Base-by-base conservation (phyloP, 2,797 vertebrate genomes). In the Esox masquinongy region DNA sequence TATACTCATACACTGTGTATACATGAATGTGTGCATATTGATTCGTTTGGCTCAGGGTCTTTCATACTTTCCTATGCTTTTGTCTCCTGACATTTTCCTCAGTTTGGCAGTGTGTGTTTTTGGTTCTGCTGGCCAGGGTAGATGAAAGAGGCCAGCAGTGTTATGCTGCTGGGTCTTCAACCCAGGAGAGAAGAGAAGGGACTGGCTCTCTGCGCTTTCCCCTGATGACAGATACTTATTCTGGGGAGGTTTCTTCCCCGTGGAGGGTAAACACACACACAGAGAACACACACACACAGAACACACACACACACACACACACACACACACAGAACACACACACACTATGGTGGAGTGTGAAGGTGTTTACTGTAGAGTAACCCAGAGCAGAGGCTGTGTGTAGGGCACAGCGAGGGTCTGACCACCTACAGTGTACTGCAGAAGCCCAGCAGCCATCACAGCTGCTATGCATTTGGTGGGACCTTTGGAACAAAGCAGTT, bases 401-500 rank as follows among this genome's bases (percentile, higher is more conserved):
- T 19, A 43, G 12, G 34, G 8, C 64, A 59, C 51, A 22, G 71
- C 15, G 19, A 67, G 49, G 16, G 47, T 59, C 67, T 77, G 85
- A 85, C 90, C 89, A 87, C 86, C 86, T 90, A 85, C 87, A 73
- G 72, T 76, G 87, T 78, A 77, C 86, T 80, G 79, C 68, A 73
- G 85, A 86, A 84, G 73, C 74, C 69, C 67, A 19, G 79, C 80
- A 86, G 75, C 67, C 29, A 11, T 75, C 78, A 73, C 88, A 92
- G 86, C 88, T 88, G 87, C 82, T 84, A 24, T 39, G 80, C 36
- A 76, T 88, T 89, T 87, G 75, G 80, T 61, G 78, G 73, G 77
- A 77, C 68, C 77, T 87, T 83, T 84, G 84, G 75, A 83, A 82
- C 69, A 59, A 68, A 81, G 79, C 75, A 81, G 81, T 86, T 88